Evolutionary conservation across 2,888 invertebrate species (phyloP), one percentile per base, ranked within the genome.

Genomic region (Standfussiana lucernea): DNA sequence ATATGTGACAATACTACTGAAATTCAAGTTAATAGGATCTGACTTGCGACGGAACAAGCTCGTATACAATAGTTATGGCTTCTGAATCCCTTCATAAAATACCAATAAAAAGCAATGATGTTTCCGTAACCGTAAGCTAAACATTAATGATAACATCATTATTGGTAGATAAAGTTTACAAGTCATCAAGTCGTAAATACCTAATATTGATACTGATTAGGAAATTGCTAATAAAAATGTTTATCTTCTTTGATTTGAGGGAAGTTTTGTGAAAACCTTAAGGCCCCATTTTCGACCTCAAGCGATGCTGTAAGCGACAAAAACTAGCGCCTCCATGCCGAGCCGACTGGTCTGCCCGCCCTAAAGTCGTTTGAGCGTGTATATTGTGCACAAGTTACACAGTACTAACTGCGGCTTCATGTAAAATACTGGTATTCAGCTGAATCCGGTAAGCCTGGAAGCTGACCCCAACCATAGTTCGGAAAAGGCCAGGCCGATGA

Each of bases 81-180:
- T 37, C 50, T 35, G 1, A 47, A 65, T 37, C 10, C 18, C 5
- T 45, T 10, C n/a, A 56, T 78, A 74, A 53, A 74, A 66, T n/a
- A 68, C 24, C 40, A 40, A 8, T 65, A 32, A 24, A 2, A 24
- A 10, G 28, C 32, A 61, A 64, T 28, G 11, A 75, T 45, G n/a
- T 61, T 21, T n/a, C 21, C 18, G 13, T 56, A 50, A 56, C 47
- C 35, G 40, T 8, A 50, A 53, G 6, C 32, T 15, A 35, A 67
- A 37, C 13, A 40, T 61, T 70, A 73, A 70, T 76, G 59, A 76
- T 71, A 73, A 53, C 50, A 18, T 56, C 68, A 64, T 68, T 72
- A 79, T 59, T 62, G n/a, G 56, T 50, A 59, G 28, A 70, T 77
- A 72, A 74, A 67, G 18, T 75, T 84, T 81, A 81, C 53, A 70